Percentiles rank a stretch among this genome's conserved stretches.
Evolutionary conservation across 2,888 invertebrate genomes (phyloP).

Genomic region (Aradus depressus): DNA sequence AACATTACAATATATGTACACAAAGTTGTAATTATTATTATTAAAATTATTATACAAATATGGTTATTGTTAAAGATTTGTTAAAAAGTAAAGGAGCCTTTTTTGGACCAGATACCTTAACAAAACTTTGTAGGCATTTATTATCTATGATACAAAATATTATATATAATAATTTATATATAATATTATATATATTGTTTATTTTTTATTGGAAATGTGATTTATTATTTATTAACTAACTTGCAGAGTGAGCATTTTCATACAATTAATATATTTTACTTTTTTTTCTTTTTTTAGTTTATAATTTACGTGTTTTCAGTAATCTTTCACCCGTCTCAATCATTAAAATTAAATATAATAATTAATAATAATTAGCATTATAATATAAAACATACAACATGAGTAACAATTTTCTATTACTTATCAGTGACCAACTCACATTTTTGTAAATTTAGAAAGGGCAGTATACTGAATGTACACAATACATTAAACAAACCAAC

Average conservation of each 20-base stretch:
- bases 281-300: slow-evolving; percentile 26
- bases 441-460: too few relatives aligned
- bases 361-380: slow-evolving; percentile 20
- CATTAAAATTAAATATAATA: slow-evolving; percentile 25
- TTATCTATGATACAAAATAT: slow-evolving; percentile 26
- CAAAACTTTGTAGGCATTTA: slow-evolving; percentile 22
- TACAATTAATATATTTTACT: slow-evolving; percentile 28
- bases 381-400: slow-evolving; percentile 19
- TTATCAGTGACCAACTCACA: slow-evolving; percentile 13
- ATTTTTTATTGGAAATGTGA: slow-evolving; percentile 26
- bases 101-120: slow-evolving; percentile 22
- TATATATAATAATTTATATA: too few relatives aligned
- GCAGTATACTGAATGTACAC: too few relatives aligned
- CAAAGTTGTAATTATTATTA: slow-evolving; percentile 22
- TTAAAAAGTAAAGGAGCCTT: slow-evolving; percentile 21
- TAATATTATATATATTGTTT: slow-evolving; percentile 22
- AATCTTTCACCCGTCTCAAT: slow-evolving; percentile 28
- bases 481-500: too few relatives aligned
- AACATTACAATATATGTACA: slow-evolving; percentile 28
- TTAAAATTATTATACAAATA: slow-evolving; percentile 19
- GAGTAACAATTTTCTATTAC: slow-evolving; percentile 11
- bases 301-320: too few relatives aligned
- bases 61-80: slow-evolving; percentile 16
- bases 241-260: slow-evolving; percentile 28
- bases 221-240: slow-evolving; percentile 28